These are phyloP conservation scores for Pseudoips prasinana DNA, from an alignment of 2,888 invertebrate genomes.

Conservation along the genomic window DNA sequence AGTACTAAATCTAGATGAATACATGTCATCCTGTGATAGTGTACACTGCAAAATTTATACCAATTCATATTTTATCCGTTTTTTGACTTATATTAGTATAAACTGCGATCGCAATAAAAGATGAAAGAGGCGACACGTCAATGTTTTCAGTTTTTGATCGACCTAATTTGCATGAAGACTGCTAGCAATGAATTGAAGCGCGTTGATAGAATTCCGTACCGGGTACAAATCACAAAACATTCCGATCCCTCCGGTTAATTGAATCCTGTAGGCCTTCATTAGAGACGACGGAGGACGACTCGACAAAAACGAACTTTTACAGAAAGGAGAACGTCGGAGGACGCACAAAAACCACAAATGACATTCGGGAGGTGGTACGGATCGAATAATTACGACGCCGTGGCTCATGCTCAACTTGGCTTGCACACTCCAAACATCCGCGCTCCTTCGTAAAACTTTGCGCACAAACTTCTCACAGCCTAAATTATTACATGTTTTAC, in stretches of 20 bases:
- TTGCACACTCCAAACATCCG: constrained; percentile 57
- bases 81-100: too few relatives aligned
- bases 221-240: constrained; percentile 76
- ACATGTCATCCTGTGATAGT: too few relatives aligned
- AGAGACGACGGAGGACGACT: constrained; percentile 55
- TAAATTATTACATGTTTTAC: constrained; percentile 69
- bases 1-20: too few relatives aligned
- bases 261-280: constrained; percentile 78
- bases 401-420: constrained; percentile 57
- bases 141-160: constrained; percentile 44
- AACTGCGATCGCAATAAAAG: constrained; percentile 1
- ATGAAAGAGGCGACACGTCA: constrained; percentile 14
- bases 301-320: constrained; percentile 72
- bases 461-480: constrained; percentile 49
- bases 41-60: too few relatives aligned
- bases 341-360: constrained; percentile 73
- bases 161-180: constrained; percentile 50
- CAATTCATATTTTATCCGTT: too few relatives aligned
- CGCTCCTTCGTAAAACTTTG: constrained; percentile 60
- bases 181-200: constrained; percentile 54
- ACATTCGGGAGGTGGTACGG: constrained; percentile 60
- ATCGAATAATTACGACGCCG: constrained; percentile 65
- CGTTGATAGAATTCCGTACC: constrained; percentile 67
- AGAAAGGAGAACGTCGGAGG: constrained; percentile 54
- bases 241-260: constrained; percentile 74